Percentiles rank a stretch among this genome's conserved stretches.
Evolutionary conservation across 2,797 vertebrate genomes (phyloP).

Genomic region (Coregonus ussuriensis): DNA sequence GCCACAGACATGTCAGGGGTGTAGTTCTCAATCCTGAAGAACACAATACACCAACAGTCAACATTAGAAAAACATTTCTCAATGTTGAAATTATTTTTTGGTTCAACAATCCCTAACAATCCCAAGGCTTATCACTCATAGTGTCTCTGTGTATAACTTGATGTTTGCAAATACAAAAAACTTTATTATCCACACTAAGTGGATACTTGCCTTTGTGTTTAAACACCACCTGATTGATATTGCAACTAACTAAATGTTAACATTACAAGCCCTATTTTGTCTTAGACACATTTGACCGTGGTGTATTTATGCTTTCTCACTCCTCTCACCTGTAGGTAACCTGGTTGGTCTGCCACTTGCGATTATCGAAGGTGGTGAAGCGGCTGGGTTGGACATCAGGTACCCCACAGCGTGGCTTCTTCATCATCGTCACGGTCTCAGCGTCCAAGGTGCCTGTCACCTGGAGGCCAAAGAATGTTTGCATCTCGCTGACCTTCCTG

Average conservation of each 20-base stretch:
- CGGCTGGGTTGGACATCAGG: constrained; percentile 71
- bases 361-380: constrained; percentile 69
- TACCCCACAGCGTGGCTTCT: constrained; percentile 88
- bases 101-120: not conserved
- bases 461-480: constrained; percentile 82
- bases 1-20: constrained; percentile 84
- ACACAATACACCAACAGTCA: constrained; percentile 8
- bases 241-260: not conserved
- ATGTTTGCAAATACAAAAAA: not conserved
- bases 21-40: constrained; percentile 84
- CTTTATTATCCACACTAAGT: not conserved
- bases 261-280: not conserved
- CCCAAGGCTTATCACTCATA: not conserved
- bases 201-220: not conserved
- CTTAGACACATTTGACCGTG: not conserved
- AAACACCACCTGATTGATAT: not conserved
- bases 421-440: constrained; percentile 83
- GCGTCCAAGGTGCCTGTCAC: constrained; percentile 81
- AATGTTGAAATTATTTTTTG: not conserved
- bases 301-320: not conserved
- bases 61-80: not conserved
- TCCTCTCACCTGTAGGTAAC: constrained; percentile 89
- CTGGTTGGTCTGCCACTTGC: constrained; percentile 78
- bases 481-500: constrained; percentile 86
- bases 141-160: not conserved